Evolutionary conservation across 92 coral and sea anemone species (phyloP).

Genomic region (Paragorgia papillata): DNA sequence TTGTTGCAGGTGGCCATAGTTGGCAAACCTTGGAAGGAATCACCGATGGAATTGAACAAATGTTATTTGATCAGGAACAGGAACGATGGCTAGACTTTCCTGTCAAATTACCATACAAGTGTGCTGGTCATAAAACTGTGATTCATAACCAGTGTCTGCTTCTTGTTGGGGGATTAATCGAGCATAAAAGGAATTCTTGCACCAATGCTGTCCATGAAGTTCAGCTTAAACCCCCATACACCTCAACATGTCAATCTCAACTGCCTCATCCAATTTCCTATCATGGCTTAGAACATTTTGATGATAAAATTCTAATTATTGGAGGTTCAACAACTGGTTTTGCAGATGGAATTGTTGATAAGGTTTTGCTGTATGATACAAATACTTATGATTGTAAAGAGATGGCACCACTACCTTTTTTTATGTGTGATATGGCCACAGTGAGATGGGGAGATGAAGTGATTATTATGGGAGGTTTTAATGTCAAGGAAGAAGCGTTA

Average conservation of each 20-base stretch:
- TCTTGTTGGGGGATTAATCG: background rate
- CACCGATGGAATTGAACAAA: conserved; percentile 1
- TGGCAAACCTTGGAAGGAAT: background rate
- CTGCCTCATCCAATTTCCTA: background rate
- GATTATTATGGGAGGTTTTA: conserved; percentile 1
- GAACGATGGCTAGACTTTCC: background rate
- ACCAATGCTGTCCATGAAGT: background rate
- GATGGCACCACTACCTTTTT: background rate
- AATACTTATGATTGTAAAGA: background rate
- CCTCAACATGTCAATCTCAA: background rate
- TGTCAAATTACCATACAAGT: background rate
- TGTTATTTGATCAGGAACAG: background rate
- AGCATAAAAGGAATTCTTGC: background rate
- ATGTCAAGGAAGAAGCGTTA: background rate
- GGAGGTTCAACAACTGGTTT: conserved; percentile 5
- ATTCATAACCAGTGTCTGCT: background rate
- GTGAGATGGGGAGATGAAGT: conserved; percentile 10
- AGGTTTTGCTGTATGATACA: background rate
- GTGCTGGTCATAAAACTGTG: background rate
- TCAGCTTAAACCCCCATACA: background rate
- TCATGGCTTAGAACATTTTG: conserved; percentile 15
- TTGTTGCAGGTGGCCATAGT: conserved; percentile 12
- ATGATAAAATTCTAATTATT: background rate
- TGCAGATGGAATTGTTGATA: background rate
- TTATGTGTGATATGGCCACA: conserved; percentile 7